Evolutionary conservation across 1,140 invertebrate genomes (phyloP).

Genomic region (Eurosta solidaginis): DNA sequence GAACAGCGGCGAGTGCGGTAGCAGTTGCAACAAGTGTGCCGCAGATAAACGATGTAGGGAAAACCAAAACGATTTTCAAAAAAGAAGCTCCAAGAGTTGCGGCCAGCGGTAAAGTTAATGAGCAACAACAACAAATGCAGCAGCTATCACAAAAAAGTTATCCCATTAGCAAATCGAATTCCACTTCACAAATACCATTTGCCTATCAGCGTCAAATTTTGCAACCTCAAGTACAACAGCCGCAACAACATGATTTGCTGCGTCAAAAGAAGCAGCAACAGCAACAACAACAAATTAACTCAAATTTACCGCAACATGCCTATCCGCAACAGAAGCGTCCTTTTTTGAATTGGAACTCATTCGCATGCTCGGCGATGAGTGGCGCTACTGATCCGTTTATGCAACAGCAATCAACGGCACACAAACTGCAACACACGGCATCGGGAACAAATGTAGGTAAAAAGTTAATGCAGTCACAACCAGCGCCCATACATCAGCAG

Average conservation of each 20-base stretch:
- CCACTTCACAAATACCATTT: slow-evolving; percentile 53
- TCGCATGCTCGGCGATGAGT: slow-evolving; percentile 52
- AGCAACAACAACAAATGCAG: slow-evolving; percentile 34
- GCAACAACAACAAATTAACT: slow-evolving; percentile 35
- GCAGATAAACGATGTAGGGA: neutral
- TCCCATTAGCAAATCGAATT: slow-evolving; percentile 52
- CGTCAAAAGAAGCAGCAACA: slow-evolving; percentile 43
- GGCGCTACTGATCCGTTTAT: slow-evolving; percentile 50
- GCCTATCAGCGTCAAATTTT: slow-evolving; percentile 42
- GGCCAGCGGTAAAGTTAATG: neutral
- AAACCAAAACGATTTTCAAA: neutral
- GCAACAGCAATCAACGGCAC: slow-evolving; percentile 44
- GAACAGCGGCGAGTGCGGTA: slow-evolving; percentile 29
- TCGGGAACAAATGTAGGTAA: slow-evolving; percentile 47
- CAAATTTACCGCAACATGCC: slow-evolving; percentile 20
- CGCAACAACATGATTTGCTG: slow-evolving; percentile 41
- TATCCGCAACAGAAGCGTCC: slow-evolving; percentile 54
- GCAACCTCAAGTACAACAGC: slow-evolving; percentile 43
- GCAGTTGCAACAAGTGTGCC: neutral
- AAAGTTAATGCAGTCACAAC: slow-evolving; percentile 34
- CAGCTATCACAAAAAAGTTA: slow-evolving; percentile 42
- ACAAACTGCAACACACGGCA: slow-evolving; percentile 51
- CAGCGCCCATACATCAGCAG: slow-evolving; percentile 1
- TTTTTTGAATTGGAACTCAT: slow-evolving; percentile 53
- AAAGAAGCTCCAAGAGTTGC: no score